Conservation (phyloP, 2,888 invertebrate genomes). For the Podabrus alpinus region DNA sequence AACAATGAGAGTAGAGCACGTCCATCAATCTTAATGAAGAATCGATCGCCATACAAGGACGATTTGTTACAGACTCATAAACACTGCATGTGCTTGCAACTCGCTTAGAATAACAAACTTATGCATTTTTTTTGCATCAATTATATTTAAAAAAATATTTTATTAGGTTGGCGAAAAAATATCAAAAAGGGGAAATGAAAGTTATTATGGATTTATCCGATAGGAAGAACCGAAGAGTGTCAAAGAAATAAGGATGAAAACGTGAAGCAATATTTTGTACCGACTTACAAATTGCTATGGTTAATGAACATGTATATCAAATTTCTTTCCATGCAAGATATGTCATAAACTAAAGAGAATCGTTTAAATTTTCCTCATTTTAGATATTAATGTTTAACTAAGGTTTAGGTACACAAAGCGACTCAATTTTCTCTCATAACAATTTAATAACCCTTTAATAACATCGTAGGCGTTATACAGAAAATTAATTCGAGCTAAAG, state of each 20-base stretch:
- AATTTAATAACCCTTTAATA: slow-evolving; percentile 52
- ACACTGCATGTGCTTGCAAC: slow-evolving; percentile 42
- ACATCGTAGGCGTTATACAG: slow-evolving; percentile 47
- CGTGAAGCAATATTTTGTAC: neutral
- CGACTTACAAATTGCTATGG: neutral
- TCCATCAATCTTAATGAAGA: slow-evolving; percentile 48
- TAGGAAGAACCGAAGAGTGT: neutral
- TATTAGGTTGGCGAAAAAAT: neutral
- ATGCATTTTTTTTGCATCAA: slow-evolving; percentile 9
- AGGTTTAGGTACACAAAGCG: slow-evolving; percentile 26
- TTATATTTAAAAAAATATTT: neutral
- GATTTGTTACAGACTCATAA: slow-evolving; percentile 47
- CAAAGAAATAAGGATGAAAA: neutral
- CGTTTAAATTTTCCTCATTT: slow-evolving; percentile 15
- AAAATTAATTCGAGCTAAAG: slow-evolving; percentile 48
- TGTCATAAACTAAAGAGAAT: neutral
- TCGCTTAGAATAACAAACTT: slow-evolving; percentile 25
- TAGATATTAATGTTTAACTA: slow-evolving; percentile 29
- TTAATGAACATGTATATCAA: slow-evolving; percentile 3
- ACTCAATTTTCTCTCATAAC: slow-evolving; percentile 47
- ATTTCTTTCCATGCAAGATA: neutral
- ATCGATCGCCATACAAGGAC: slow-evolving; percentile 46
- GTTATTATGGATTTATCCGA: neutral
- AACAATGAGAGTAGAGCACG: slow-evolving; percentile 39
- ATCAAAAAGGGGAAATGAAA: neutral